A percentile compares a stretch with the other conserved stretches of the same genome.
phyloP scores from a whole-genome alignment of 2,113 vertebrate species.

The Procapra przewalskii region DNA sequence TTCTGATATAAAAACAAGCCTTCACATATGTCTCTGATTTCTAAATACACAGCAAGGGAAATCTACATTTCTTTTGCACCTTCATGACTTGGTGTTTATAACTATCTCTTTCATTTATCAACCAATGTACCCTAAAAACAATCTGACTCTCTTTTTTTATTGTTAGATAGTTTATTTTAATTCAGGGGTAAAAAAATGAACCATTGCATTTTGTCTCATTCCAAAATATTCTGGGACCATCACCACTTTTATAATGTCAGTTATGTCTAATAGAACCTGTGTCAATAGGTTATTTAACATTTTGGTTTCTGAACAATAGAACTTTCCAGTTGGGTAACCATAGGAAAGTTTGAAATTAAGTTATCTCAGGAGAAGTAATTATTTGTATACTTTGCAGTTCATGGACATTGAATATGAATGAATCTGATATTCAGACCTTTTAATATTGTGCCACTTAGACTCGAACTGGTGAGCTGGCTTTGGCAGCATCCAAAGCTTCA shows the following conservation, averaged over 20 bases:
- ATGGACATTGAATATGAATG: background rate
- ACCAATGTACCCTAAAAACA: background rate
- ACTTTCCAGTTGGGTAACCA: background rate
- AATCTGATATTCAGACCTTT: background rate
- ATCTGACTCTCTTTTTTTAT: background rate
- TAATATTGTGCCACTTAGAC: background rate
- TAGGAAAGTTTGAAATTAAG: background rate
- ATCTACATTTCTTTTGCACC: background rate
- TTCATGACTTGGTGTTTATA: background rate
- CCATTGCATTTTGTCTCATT: background rate
- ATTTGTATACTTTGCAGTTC: background rate
- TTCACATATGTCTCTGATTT: background rate
- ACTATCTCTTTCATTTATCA: background rate
- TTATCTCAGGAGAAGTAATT: background rate
- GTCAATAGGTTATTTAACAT: background rate
- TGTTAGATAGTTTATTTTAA: background rate
- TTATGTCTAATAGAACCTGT: background rate
- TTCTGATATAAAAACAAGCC: background rate
- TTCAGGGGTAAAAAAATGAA: background rate
- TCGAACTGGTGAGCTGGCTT: background rate
- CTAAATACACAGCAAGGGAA: background rate
- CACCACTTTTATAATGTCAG: background rate
- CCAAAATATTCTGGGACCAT: background rate
- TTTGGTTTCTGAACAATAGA: constrained; percentile 7
- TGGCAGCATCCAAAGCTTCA: background rate